phyloP scores from a whole-genome alignment of 1,140 invertebrate genomes.

The Drosophila paulistorum region DNA sequence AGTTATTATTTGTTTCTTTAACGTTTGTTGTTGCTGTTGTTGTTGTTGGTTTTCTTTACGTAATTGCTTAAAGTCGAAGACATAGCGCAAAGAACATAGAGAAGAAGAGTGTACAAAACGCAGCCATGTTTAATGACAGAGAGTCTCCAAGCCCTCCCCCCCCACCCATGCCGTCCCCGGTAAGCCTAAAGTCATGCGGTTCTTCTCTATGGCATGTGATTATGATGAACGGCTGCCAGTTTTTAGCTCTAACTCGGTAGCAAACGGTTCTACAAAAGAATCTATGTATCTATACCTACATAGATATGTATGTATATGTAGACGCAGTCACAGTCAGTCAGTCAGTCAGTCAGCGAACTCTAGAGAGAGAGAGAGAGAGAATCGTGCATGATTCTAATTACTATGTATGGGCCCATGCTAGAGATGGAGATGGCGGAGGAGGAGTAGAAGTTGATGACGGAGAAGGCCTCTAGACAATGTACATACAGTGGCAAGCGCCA shows the following conservation, averaged over 20 bases:
- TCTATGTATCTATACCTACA: no score
- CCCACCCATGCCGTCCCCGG: no score
- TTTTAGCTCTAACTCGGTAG: slow-evolving; percentile 30
- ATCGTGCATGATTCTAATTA: slow-evolving; percentile 76
- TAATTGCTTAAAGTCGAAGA: slow-evolving; percentile 30
- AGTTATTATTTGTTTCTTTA: slow-evolving; percentile 2
- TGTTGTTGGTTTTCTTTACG: slow-evolving; percentile 18
- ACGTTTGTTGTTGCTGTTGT: not conserved
- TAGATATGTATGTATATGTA: not conserved
- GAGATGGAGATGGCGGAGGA: not conserved
- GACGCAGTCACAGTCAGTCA: slow-evolving; percentile 58
- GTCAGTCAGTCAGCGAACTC: slow-evolving; percentile 71
- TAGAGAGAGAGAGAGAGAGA: not conserved
- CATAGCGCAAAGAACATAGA: slow-evolving; percentile 11
- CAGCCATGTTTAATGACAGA: slow-evolving; percentile 53
- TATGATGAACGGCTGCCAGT: slow-evolving; percentile 43
- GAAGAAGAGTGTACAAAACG: slow-evolving; percentile 15
- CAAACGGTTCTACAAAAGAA: slow-evolving; percentile 49
- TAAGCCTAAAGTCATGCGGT: not conserved
- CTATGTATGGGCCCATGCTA: slow-evolving; percentile 67
- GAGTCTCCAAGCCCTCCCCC: not conserved
- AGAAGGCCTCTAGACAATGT: slow-evolving; percentile 31
- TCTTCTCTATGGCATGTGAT: slow-evolving; percentile 47
- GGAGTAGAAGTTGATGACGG: slow-evolving; percentile 16
- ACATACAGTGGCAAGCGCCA: not conserved